Percentiles rank a stretch among this genome's conserved stretches.
Conservation (phyloP, 2,113 vertebrate species). For the Microtus oregoni region DNA sequence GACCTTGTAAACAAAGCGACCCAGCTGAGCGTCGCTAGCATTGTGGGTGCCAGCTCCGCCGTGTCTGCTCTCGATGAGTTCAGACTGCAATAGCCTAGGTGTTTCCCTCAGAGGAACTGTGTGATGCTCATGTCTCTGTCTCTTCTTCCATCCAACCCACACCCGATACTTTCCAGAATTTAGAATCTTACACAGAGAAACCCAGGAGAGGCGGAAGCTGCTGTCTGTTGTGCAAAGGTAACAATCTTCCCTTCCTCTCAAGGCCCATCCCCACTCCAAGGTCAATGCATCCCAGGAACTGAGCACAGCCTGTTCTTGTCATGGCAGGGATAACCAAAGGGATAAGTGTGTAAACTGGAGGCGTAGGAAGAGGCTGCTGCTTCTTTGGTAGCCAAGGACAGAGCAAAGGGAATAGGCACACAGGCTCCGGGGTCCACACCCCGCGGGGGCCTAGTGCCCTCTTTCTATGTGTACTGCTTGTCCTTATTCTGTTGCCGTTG, state of each 20-base stretch:
- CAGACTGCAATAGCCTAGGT: background rate
- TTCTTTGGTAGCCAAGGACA: background rate
- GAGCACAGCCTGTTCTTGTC: background rate
- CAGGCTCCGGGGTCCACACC: background rate
- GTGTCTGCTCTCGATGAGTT: background rate
- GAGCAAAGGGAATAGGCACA: background rate
- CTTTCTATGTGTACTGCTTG: background rate
- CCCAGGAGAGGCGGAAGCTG: background rate
- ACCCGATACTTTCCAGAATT: conserved; percentile 8
- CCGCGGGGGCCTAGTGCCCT: background rate
- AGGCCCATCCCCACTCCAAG: background rate
- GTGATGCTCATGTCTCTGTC: background rate
- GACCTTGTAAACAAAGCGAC: background rate
- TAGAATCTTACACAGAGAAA: background rate
- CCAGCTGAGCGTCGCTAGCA: background rate
- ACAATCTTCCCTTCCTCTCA: background rate
- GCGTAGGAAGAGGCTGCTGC: background rate
- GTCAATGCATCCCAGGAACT: background rate
- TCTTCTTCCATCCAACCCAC: background rate
- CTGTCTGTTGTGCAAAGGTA: conserved; percentile 11
- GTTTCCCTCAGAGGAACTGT: background rate
- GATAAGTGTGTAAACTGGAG: background rate
- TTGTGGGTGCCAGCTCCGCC: background rate
- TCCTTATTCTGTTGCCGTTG: background rate
- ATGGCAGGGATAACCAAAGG: background rate